phyloP scores from a whole-genome alignment of 2,113 vertebrate genomes.

The Amazona guildingii region DNA sequence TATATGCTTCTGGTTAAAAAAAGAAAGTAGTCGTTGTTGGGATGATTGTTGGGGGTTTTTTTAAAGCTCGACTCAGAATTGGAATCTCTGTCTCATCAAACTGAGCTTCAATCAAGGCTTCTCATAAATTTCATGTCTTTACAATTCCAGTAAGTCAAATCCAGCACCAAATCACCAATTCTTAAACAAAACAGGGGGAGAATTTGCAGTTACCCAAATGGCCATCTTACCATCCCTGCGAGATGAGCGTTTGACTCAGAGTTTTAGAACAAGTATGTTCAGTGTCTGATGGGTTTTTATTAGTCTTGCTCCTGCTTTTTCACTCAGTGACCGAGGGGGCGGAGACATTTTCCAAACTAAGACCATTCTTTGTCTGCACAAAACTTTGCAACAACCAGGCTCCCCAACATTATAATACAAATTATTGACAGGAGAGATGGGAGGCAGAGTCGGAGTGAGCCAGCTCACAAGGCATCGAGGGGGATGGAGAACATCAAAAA shows the following conservation, averaged over 20 bases:
- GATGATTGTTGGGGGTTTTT: not conserved
- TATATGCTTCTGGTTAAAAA: constrained; percentile 52
- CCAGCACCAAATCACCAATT: not conserved
- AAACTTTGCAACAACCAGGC: not conserved
- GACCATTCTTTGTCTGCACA: not conserved
- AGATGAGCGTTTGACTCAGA: not conserved
- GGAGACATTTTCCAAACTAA: not conserved
- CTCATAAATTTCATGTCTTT: not conserved
- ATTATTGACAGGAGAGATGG: not conserved
- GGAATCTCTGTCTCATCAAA: not conserved
- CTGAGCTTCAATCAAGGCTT: constrained; percentile 14
- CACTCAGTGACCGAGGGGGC: not conserved
- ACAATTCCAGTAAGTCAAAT: constrained; percentile 6
- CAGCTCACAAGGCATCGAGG: not conserved
- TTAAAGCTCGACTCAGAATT: constrained; percentile 11
- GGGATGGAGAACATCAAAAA: constrained; percentile 21
- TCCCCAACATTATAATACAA: not conserved
- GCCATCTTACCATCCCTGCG: not conserved
- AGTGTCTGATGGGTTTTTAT: not conserved
- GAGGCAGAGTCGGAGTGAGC: not conserved
- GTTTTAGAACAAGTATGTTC: not conserved
- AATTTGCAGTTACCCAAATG: not conserved
- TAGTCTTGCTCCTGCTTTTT: not conserved
- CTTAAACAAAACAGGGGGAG: not conserved
- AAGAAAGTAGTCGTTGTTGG: constrained; percentile 46